Percentiles rank a stretch among this genome's conserved stretches.
Conservation (phyloP, 2,888 invertebrate genomes). For the Eupithecia dodoneata region DNA sequence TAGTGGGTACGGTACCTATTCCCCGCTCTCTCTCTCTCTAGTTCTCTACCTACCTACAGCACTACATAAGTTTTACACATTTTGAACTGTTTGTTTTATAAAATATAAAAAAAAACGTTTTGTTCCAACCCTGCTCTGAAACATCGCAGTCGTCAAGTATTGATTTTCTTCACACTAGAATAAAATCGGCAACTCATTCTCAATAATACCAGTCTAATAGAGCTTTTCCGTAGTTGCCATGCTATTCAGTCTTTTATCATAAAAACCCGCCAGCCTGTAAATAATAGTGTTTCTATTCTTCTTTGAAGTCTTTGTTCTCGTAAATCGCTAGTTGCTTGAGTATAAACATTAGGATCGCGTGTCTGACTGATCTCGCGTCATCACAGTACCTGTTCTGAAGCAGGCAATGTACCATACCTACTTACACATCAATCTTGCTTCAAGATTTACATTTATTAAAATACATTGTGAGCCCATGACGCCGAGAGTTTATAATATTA, state of each 20-base stretch:
- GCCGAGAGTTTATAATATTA: background rate
- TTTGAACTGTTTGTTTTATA: too few species aligned
- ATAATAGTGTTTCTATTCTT: background rate
- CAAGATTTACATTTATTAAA: background rate
- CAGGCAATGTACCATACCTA: background rate
- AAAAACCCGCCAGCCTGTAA: background rate
- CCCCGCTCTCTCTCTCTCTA: too few species aligned
- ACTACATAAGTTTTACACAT: too few species aligned
- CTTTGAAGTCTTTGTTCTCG: slow-evolving; percentile 3
- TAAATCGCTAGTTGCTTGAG: background rate
- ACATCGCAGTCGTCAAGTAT: background rate
- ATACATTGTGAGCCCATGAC: background rate
- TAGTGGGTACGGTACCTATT: too few species aligned
- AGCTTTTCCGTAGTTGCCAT: background rate
- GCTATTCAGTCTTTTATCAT: background rate
- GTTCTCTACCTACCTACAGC: too few species aligned
- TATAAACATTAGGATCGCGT: background rate
- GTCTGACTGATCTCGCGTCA: background rate
- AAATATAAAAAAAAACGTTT: too few species aligned
- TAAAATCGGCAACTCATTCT: background rate
- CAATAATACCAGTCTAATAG: background rate
- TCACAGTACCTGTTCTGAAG: background rate
- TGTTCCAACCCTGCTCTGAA: too few species aligned
- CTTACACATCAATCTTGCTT: background rate
- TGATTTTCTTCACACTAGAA: background rate